Conservation (phyloP, 2,113 vertebrate genomes). For the Pelecanoides urinatrix region DNA sequence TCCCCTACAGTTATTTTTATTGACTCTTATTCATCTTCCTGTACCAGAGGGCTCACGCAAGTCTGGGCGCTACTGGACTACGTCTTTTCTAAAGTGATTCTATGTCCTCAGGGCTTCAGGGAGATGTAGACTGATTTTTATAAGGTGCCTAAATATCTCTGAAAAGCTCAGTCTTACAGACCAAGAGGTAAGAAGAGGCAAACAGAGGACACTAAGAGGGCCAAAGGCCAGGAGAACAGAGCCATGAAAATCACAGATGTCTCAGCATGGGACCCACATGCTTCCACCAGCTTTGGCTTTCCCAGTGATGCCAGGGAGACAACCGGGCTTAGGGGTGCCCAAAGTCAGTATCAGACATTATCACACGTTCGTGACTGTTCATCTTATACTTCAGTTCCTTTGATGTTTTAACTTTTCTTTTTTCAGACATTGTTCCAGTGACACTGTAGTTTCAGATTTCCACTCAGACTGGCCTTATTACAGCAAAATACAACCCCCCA, state of each 20-base stretch:
- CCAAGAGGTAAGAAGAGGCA: neutral
- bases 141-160: neutral
- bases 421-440: neutral
- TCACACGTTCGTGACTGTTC: neutral
- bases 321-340: neutral
- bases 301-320: neutral
- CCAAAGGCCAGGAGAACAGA: neutral
- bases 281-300: neutral
- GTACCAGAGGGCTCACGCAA: neutral
- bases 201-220: neutral
- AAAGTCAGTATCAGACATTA: neutral
- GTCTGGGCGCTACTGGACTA: neutral
- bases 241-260: neutral
- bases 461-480: neutral
- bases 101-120: neutral
- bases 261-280: accelerated
- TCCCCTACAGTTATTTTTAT: neutral
- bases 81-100: neutral
- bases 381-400: neutral
- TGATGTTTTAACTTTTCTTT: neutral
- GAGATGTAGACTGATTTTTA: neutral
- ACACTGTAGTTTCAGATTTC: neutral
- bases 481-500: neutral
- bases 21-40: neutral
- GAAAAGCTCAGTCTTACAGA: neutral